Percentiles rank a stretch among this genome's conserved stretches.
Evolutionary conservation across 2,113 vertebrate genomes (phyloP).

Genomic region (Varanus komodoensis): DNA sequence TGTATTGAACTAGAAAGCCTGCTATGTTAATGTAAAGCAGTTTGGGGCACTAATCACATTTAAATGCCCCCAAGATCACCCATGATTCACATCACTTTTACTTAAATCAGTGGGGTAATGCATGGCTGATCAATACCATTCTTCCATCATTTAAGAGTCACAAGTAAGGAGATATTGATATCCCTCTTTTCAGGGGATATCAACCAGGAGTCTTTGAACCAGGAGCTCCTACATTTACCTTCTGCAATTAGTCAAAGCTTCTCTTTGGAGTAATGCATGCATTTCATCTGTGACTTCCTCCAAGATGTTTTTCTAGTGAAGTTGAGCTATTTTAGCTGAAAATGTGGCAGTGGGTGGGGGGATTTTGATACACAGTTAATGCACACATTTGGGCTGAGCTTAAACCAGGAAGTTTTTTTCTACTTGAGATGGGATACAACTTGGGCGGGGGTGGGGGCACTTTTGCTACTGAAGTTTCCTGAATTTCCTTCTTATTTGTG

Average conservation of each 20-base stretch:
- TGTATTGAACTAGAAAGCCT: fast-evolving
- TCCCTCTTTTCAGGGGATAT: neutral
- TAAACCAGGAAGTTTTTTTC: too few species aligned
- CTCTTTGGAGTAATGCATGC: slow-evolving; percentile 38
- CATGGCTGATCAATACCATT: neutral
- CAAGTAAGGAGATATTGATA: slow-evolving; percentile 19
- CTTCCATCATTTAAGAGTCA: slow-evolving; percentile 11
- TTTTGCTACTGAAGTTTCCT: too few species aligned
- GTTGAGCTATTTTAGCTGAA: slow-evolving; percentile 13
- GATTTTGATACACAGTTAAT: too few species aligned
- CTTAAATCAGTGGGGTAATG: fast-evolving
- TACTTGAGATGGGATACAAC: too few species aligned
- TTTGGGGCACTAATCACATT: neutral
- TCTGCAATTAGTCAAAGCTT: slow-evolving; percentile 28
- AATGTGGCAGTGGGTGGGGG: too few species aligned
- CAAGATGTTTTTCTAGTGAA: slow-evolving; percentile 29
- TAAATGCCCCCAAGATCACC: neutral
- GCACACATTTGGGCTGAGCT: too few species aligned
- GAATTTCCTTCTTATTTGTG: too few species aligned
- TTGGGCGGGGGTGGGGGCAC: too few species aligned
- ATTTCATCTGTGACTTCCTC: slow-evolving; percentile 45
- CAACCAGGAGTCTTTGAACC: slow-evolving; percentile 8
- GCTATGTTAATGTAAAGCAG: neutral
- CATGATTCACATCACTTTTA: neutral
- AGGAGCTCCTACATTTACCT: neutral